These are phyloP conservation scores for pig (Sus scrofa) DNA, from an alignment of 2,113 vertebrate genomes.

Conservation along the genomic window T2T-Sscrofa CM000812.6:189972001-189972500, in stretches of 20 bases:
- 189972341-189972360: conserved; percentile 81
- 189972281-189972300: conserved; percentile 48
- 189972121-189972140: background rate
- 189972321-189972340: conserved; percentile 76
- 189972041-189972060: background rate
- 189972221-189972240: background rate
- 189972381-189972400: conserved; percentile 80
- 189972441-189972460: conserved; percentile 71
- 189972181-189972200: background rate
- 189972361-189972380: conserved; percentile 66
- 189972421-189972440: conserved; percentile 77
- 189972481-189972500: conserved; percentile 63
- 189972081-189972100: background rate
- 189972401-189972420: conserved; percentile 75
- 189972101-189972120: conserved; percentile 30
- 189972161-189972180: background rate
- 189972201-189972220: too few relatives aligned
- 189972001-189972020: too few relatives aligned
- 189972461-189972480: conserved; percentile 68
- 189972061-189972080: conserved; percentile 27
- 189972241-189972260: conserved; percentile 24
- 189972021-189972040: background rate
- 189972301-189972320: conserved; percentile 32
- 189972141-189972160: conserved; percentile 48
- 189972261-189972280: conserved; percentile 17